A percentile compares a stretch with the other conserved stretches of the same genome.
These are phyloP conservation scores for Hormaphis cornu DNA, from an alignment of 1,140 invertebrate species.

Conservation along the genomic window DNA sequence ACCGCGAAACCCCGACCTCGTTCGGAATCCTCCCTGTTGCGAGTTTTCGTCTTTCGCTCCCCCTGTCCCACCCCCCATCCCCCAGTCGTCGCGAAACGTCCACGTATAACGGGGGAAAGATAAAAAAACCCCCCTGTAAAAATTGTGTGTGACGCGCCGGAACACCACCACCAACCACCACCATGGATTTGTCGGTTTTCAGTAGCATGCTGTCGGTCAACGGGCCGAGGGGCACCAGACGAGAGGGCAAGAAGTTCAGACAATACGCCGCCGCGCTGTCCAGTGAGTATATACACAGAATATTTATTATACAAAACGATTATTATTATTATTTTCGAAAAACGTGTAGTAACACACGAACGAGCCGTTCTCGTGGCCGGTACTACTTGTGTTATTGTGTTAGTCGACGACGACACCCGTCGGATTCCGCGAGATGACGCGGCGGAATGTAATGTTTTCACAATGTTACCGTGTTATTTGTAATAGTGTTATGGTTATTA, in stretches of 20 bases:
- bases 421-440: no score
- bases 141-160: slow-evolving; percentile 43
- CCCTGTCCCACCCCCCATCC: not conserved
- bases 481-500: no score
- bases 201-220: slow-evolving; percentile 34
- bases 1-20: not conserved
- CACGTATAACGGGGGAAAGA: slow-evolving; percentile 42
- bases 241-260: slow-evolving; percentile 36
- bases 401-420: no score
- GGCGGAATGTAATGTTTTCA: no score
- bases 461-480: no score
- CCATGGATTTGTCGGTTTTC: slow-evolving; percentile 34
- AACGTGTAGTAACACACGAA: no score
- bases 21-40: not conserved
- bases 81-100: not conserved
- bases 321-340: no score
- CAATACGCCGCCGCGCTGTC: slow-evolving; percentile 35
- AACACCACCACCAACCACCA: no score
- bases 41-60: not conserved
- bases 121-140: slow-evolving; percentile 44
- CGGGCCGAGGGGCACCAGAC: slow-evolving; percentile 27
- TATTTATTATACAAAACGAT: no score
- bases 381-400: no score
- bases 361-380: no score
- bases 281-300: slow-evolving; percentile 34